Evolutionary conservation across 2,888 invertebrate genomes (phyloP), one percentile per base, ranked within the genome.

Genomic region (Cheiracanthium punctorium): DNA sequence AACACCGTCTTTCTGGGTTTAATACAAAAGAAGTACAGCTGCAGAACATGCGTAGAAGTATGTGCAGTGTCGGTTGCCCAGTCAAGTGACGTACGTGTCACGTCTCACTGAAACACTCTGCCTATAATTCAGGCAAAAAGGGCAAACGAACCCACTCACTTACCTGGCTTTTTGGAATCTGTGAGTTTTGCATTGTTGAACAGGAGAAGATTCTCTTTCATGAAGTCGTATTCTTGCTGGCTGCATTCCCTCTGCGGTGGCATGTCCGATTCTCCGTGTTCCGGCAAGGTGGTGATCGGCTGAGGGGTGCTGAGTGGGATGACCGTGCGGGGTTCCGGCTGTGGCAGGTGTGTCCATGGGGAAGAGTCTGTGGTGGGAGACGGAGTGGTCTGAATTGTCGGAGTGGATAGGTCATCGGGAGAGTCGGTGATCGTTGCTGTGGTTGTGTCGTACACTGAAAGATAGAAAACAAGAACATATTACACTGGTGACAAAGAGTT

Each of bases 161-260:
- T n/a, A 88, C 86, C 86, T 64, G 88, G 84, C 67, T 86, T 85
- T 17, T 89, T 81, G n/a, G 88, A 79, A 29, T 88, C 88, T 30
- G 94, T 94, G 89, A 94, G 92, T 90, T 94, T 93, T 76, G 94
- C 94, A 90, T 94, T 94, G 91, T 94, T 94, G 91, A 94, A 94
- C 0, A 88, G 84, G 48, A 90, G 52, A 12, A 90, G 48, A 67
- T 89, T 88, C 48, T 89, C 88, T 65, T 89, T 90, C 85, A 87
- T 86, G 33, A 88, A 84, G 74, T 89, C 89, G 67, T 89, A 89
- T 70, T 89, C 88, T 74, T 89, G 88, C 30, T 88, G 89, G 69
- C 82, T 79, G 77, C 89, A 90, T 24, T 89, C 89, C 24, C 88
- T 86, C 41, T 86, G 86, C 0, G 76, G 80, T 2, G 69, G 69